Base-by-base conservation (phyloP, 1,140 invertebrate species). In the Chelonus insularis region DNA sequence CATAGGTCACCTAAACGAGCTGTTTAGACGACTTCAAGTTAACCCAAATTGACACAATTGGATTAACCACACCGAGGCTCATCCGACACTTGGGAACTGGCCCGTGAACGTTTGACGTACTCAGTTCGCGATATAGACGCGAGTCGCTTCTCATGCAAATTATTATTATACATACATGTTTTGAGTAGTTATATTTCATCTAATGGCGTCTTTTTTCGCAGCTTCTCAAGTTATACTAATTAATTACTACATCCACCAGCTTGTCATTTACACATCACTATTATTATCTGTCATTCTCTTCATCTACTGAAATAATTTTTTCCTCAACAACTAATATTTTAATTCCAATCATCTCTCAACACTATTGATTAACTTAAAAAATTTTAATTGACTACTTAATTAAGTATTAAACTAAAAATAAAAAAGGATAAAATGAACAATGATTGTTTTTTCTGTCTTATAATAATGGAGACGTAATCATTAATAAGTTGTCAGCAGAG, bases 1-100 rank as follows among this genome's bases (percentile, higher is more conserved):
- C 66, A 70, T 65, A 70, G 61, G 67, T 69, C 68, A 65, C 68
- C 75, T 80, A 78, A 81, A 80, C 75, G 73, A 78, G 74, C 74
- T 79, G 80, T 81, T 82, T 82, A 79, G 78, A 77, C 74, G 77
- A 82, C 80, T 82, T 79, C 70, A 80, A 82, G 80, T 78, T 81
- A 81, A 81, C 78, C 76, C 66, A 72, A 82, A 82, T 82, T 80
- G 75, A 75, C 73, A 73, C 75, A 81, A 82, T 81, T 82, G 72
- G 72, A 82, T 82, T 81, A 81, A 81, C 73, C 72, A 71, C 73
- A 73, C 67, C 69, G 72, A 70, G 70, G 73, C 71, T 74, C 71
- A 72, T 71, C 72, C 77, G 74, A 80, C 74, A 81, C 78, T 81
- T 81, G 79, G 78, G 78, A 80, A 81, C 78, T 67, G 69, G 67